Evolutionary conservation across 1,140 invertebrate genomes (phyloP).

Genomic region (Aleiodes sp.): DNA sequence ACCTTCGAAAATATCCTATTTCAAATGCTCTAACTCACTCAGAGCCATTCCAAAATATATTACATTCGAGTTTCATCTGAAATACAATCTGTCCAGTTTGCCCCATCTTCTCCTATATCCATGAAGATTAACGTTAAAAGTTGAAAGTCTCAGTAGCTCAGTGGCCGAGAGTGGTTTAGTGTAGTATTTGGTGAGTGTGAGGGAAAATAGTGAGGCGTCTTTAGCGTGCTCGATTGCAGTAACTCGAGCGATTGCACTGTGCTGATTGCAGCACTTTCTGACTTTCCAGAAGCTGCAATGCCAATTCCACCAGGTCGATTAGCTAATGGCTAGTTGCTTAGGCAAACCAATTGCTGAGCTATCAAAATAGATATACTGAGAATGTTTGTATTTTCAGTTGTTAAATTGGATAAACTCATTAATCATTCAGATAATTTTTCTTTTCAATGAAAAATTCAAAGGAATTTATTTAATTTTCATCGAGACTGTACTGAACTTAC

Average conservation of each 20-base stretch:
- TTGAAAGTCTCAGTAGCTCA: neutral
- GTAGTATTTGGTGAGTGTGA: neutral
- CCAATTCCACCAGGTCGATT: neutral
- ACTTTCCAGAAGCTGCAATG: constrained; percentile 22
- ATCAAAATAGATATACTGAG: too few species aligned
- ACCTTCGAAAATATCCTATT: too few species aligned
- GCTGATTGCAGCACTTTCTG: constrained; percentile 19
- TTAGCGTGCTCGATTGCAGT: neutral
- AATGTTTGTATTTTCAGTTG: too few species aligned
- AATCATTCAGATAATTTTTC: neutral
- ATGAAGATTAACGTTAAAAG: neutral
- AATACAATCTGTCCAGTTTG: too few species aligned
- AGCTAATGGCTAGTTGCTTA: neutral
- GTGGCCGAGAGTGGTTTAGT: neutral
- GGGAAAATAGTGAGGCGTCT: neutral
- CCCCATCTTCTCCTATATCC: neutral
- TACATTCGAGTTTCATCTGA: neutral
- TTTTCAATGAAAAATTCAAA: neutral
- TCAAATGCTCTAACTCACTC: too few species aligned
- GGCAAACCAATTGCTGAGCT: neutral
- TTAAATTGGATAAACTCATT: neutral
- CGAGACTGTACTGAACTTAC: constrained; percentile 13
- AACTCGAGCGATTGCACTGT: constrained; percentile 1
- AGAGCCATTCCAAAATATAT: too few species aligned
- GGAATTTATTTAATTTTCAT: neutral